phyloP scores from a whole-genome alignment of 1,140 invertebrate genomes.

The Maniola jurtina region DNA sequence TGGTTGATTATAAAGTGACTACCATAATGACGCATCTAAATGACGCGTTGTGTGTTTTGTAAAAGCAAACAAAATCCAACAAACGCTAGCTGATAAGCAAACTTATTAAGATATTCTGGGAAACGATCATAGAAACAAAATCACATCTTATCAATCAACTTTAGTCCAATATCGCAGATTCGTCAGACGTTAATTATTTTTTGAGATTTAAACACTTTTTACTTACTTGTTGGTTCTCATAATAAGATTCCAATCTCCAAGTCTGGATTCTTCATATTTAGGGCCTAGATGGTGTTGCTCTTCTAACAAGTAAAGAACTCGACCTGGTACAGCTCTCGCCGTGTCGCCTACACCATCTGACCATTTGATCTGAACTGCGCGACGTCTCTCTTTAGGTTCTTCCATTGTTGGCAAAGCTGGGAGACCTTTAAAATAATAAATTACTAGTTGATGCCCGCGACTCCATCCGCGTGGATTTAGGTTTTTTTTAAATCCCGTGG shows the following conservation, averaged over 20 bases:
- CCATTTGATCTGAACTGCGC: slow-evolving; percentile 59
- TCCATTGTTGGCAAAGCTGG: slow-evolving; percentile 59
- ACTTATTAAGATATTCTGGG: not conserved
- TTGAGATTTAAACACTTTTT: not conserved
- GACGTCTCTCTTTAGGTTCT: slow-evolving; percentile 60
- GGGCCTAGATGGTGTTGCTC: slow-evolving; percentile 69
- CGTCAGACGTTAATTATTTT: too few species aligned
- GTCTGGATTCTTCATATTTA: slow-evolving; percentile 64
- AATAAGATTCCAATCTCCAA: slow-evolving; percentile 65
- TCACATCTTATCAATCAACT: too few species aligned
- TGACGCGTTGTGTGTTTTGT: slow-evolving; percentile 4
- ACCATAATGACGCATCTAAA: not conserved
- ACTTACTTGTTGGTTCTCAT: slow-evolving; percentile 68
- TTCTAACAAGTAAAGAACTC: slow-evolving; percentile 59
- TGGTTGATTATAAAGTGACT: not conserved
- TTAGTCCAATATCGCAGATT: too few species aligned
- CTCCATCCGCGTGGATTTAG: too few species aligned
- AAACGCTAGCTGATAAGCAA: not conserved
- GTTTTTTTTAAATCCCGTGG: too few species aligned
- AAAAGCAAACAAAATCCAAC: slow-evolving; percentile 3
- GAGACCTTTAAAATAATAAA: slow-evolving; percentile 47
- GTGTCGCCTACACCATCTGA: slow-evolving; percentile 65
- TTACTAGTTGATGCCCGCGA: too few species aligned
- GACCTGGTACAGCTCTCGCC: slow-evolving; percentile 62
- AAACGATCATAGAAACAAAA: not conserved